A percentile compares a stretch with the other conserved stretches of the same genome.
These are phyloP conservation scores for Chaunax sp. DNA, from an alignment of 2,797 vertebrate species.

Conservation along the genomic window DNA sequence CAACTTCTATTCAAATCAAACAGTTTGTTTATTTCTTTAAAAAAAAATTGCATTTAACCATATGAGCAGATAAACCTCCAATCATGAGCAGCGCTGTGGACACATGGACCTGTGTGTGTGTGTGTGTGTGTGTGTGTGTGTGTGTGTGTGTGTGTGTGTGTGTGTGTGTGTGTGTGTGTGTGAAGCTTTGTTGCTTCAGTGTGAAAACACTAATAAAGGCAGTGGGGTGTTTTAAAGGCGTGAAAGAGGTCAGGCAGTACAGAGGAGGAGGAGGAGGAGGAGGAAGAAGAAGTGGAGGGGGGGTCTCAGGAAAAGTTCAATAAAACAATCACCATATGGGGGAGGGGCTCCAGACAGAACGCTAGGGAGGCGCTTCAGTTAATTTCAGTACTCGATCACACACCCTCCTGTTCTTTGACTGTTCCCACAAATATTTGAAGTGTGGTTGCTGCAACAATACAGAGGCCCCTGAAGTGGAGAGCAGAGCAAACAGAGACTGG, in stretches of 20 bases:
- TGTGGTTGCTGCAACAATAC: constrained; percentile 81
- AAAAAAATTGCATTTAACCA: neutral
- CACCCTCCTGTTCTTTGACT: constrained; percentile 72
- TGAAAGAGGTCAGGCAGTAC: constrained; percentile 48
- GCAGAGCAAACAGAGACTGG: constrained; percentile 78
- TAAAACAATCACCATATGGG: constrained; percentile 69
- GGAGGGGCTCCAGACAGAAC: constrained; percentile 52
- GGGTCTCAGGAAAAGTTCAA: constrained; percentile 71
- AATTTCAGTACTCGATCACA: constrained; percentile 82
- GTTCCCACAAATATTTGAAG: constrained; percentile 83
- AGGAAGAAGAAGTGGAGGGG: neutral
- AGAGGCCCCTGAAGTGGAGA: constrained; percentile 68
- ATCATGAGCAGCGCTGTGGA: neutral
- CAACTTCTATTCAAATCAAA: neutral
- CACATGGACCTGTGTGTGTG: constrained; percentile 18
- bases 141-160: no score
- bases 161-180: no score
- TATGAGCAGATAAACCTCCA: neutral
- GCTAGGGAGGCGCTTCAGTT: constrained; percentile 76
- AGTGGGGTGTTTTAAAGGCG: constrained; percentile 52
- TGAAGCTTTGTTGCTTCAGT: constrained; percentile 35
- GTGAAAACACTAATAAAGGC: constrained; percentile 61
- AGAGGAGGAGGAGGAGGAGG: constrained; percentile 30
- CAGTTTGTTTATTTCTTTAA: no score
- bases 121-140: no score